phyloP scores from a whole-genome alignment of 2,113 vertebrate genomes.

The Mugil cephalus region DNA sequence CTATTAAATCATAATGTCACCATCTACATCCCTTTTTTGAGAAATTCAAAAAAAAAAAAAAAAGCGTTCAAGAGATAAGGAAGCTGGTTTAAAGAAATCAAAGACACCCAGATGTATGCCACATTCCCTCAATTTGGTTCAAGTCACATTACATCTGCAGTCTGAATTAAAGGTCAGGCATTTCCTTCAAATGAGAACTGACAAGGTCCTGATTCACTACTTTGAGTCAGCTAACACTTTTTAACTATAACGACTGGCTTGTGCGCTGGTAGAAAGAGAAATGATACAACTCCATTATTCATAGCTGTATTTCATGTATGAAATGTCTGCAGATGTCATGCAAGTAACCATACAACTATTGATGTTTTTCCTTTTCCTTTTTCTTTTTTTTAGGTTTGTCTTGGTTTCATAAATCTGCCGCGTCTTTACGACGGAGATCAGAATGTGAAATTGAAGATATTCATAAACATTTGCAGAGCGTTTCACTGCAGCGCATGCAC shows the following conservation, averaged over 20 bases:
- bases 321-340: constrained; percentile 12
- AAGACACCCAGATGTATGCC: constrained; percentile 9
- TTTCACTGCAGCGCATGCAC: constrained; percentile 8
- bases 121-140: constrained; percentile 15
- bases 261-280: constrained; percentile 34
- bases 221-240: constrained; percentile 44
- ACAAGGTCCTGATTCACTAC: constrained; percentile 54
- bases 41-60: constrained; percentile 25
- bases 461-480: background rate
- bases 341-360: constrained; percentile 6
- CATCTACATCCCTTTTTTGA: constrained; percentile 51
- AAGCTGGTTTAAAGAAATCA: constrained; percentile 20
- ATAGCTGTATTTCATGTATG: constrained; percentile 15
- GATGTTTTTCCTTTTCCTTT: constrained; percentile 2
- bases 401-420: constrained; percentile 21
- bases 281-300: constrained; percentile 47
- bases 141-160: constrained; percentile 34
- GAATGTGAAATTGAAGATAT: constrained; percentile 6
- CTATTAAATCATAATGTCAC: constrained; percentile 75
- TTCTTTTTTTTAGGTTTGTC: too few relatives aligned
- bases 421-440: constrained; percentile 4
- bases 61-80: constrained; percentile 42
- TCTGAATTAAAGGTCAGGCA: constrained; percentile 61
- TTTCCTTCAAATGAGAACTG: constrained; percentile 54
- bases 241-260: constrained; percentile 24